Evolutionary conservation across 2,797 vertebrate species (phyloP), one percentile per base, ranked within the genome.

Genomic region (Octomys mimax): DNA sequence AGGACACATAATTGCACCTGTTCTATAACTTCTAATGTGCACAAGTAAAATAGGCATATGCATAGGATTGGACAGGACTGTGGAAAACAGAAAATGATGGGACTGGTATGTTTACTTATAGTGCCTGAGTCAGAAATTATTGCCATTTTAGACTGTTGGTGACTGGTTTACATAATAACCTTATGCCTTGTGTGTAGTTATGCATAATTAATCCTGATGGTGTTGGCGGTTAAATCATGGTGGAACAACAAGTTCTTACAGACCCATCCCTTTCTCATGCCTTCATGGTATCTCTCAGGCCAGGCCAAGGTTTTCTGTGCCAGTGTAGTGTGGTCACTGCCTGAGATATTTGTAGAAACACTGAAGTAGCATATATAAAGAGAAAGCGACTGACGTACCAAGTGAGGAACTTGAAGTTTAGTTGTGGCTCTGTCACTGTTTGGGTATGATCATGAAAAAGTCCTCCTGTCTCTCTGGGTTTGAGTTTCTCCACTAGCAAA

Each of bases 301-400:
- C 73, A 96, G 57, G 4, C 9, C 19, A 61, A 39, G 26, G 62
- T 33, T 49, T 59, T 5, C 4, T 54, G 28, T 96, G 96, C 95
- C 96, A 97, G 97, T 90, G 95, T 96, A 79, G 78, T 82, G 90
- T 57, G 49, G 83, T 96, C 96, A 95, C 89, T 82, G 94, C 96
- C 96, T 94, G 94, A 97, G 96, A 97, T 93, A 97, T 96, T 79
- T 80, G 10, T 13, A 52, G 54, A 68, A 57, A 78, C 12, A 7
- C 42, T 68, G 49, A 89, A 22, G 73, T 54, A 91, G 26, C 6
- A 39, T 14, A 2, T 31, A 19, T 13, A 80, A 52, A 39, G 33
- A 87, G 85, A 94, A 92, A 78, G 59, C 11, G 66, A n/a, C 2
- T 54, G 14, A 36, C 6, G 14, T 33, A 54, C 3, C 85, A 16